Evolutionary conservation across 2,888 invertebrate species (phyloP).

Genomic region (Isotomurus palustris): DNA sequence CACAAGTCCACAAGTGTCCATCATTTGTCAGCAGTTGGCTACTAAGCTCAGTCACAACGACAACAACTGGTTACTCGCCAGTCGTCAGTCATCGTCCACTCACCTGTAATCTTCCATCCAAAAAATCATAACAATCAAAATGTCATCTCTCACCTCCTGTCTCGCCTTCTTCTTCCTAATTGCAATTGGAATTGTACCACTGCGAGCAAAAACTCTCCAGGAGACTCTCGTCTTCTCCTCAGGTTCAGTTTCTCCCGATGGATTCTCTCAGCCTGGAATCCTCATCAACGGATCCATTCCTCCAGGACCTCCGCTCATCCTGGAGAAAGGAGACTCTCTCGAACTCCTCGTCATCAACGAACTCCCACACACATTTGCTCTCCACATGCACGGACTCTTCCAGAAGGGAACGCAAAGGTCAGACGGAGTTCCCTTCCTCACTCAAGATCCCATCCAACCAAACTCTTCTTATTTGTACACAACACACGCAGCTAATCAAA

Average conservation of each 20-base stretch:
- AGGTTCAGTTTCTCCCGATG: not conserved
- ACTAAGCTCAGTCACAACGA: no score
- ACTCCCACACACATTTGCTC: conserved; percentile 5
- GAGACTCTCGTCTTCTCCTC: not conserved
- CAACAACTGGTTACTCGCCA: no score
- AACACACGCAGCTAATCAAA: conserved; percentile 27
- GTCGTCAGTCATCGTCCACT: no score
- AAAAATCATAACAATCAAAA: no score
- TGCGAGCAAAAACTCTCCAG: no score
- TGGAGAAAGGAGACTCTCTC: not conserved
- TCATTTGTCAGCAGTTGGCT: no score
- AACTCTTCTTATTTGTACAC: conserved; percentile 25
- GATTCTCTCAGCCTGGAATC: not conserved
- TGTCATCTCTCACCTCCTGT: no score
- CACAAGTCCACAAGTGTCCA: no score
- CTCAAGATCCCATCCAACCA: conserved; percentile 31
- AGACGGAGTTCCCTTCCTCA: conserved; percentile 34
- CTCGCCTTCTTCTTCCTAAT: no score
- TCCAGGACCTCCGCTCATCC: conserved; percentile 2
- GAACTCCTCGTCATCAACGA: not conserved
- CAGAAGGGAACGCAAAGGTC: conserved; percentile 25
- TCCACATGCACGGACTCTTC: conserved; percentile 37
- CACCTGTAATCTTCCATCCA: no score
- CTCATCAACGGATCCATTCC: not conserved
- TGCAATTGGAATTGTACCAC: no score